Base-by-base conservation (phyloP, 2,113 vertebrate genomes). In the Caranx ignobilis region DNA sequence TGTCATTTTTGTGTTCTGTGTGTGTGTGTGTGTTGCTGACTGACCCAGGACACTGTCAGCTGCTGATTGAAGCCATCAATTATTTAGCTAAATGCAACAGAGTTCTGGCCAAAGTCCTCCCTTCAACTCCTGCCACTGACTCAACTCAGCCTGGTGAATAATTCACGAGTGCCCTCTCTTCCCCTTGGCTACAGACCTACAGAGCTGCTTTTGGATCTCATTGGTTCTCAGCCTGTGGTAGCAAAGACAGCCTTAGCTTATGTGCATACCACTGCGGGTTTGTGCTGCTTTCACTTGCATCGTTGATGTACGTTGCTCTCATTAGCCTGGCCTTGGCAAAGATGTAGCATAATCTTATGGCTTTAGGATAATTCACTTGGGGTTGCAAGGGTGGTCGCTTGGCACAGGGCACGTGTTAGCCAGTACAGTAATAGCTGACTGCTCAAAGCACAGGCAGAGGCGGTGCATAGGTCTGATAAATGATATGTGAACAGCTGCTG, bases 21-120 rank as follows among this genome's bases (percentile, higher is more conserved):
- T 26, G 26, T 9, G 34, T 26, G 26, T 26, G 26, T 26, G 26
- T 26, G 26, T 26, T 1, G 26, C 26, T 26, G 15, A 45, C 37
- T 34, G 41, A 84, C 34, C 80, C 32, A 0, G 5, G 31, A 65
- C 0, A 26, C 6, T 75, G 62, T 84, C 70, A 32, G 82, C 77
- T 47, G 45, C 73, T 86, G 91, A 88, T 87, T 89, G 79, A 88
- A 71, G 18, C 56, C 50, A 83, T 91, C 52, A 81, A 87, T 76
- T 86, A 88, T 93, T 89, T 37, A 84, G 43, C n/a, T 35, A 61
- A 79, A 75, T 18, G 39, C 71, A 72, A 82, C 82, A 78, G 68
- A 67, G 76, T 84, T 84, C 78, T 85, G 35, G 57, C 67, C 75
- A 85, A 88, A 88, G 67, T 59, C 79, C 63, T 55, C 61, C 45